These are phyloP conservation scores for Pseudochromis fuscus DNA, from an alignment of 2,797 vertebrate species.

Conservation along the genomic window DNA sequence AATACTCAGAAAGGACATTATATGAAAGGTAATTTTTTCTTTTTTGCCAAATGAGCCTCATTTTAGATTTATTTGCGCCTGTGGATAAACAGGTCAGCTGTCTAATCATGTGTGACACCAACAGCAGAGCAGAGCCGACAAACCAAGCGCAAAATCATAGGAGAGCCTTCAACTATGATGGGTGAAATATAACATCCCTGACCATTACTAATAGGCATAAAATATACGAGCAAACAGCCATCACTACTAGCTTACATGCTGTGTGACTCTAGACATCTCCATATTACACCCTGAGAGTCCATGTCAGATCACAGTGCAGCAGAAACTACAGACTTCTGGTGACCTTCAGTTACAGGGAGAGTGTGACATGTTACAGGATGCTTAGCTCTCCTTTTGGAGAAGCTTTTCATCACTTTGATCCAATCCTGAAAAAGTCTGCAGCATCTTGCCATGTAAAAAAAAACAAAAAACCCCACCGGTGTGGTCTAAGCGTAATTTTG, in stretches of 20 bases:
- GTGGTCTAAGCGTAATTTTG: too few species aligned
- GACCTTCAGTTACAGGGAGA: conserved; percentile 20
- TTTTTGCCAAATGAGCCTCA: conserved; percentile 15
- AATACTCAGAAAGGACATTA: neutral
- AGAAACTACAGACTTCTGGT: conserved; percentile 13
- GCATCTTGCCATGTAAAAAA: neutral
- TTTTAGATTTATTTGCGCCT: conserved; percentile 44
- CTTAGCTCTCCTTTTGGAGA: conserved; percentile 23
- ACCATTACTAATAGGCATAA: conserved; percentile 14
- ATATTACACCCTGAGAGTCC: conserved; percentile 23
- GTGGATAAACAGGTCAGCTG: conserved; percentile 72
- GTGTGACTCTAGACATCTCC: conserved; percentile 15
- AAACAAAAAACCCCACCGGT: too few species aligned
- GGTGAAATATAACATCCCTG: conserved; percentile 27
- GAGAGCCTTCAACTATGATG: conserved; percentile 27
- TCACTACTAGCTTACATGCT: conserved; percentile 31
- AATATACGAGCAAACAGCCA: conserved; percentile 25
- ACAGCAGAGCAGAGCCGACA: conserved; percentile 38
- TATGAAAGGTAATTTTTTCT: conserved; percentile 14
- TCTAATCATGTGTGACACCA: conserved; percentile 64
- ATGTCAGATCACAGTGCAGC: conserved; percentile 31
- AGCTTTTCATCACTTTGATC: neutral
- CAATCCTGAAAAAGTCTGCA: neutral
- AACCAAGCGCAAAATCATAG: conserved; percentile 13
- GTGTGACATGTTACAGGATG: conserved; percentile 39